Percentiles rank a stretch among this genome's conserved stretches.
phyloP scores from a whole-genome alignment of 1,140 invertebrate species.

The Macrobrachium rosenbergii region DNA sequence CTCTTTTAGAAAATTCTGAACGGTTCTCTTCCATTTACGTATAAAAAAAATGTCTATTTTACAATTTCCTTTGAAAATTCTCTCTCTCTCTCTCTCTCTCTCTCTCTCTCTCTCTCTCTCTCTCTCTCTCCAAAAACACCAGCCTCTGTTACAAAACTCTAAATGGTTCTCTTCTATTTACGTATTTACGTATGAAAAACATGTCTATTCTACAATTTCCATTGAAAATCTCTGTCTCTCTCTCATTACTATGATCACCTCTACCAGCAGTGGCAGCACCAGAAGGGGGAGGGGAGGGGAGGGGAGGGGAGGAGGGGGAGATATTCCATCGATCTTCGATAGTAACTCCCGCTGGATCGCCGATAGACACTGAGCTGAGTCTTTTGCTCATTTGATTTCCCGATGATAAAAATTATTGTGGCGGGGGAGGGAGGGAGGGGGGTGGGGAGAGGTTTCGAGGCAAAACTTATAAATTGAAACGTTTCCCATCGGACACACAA shows the following conservation, averaged over 20 bases:
- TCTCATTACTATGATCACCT: not conserved
- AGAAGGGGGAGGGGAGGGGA: too few species aligned
- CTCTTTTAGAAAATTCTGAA: not conserved
- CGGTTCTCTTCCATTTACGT: not conserved
- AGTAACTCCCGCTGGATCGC: not conserved
- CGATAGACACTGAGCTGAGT: not conserved
- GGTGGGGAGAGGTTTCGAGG: too few species aligned
- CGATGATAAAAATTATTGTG: not conserved
- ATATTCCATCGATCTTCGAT: constrained; percentile 35
- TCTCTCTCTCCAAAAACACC: too few species aligned
- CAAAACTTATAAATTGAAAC: too few species aligned
- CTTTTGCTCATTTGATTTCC: not conserved
- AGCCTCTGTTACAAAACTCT: not conserved
- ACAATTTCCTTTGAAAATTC: not conserved
- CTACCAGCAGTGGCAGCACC: too few species aligned
- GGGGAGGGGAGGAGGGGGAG: too few species aligned
- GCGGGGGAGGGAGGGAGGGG: too few species aligned
- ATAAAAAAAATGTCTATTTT: too few species aligned
- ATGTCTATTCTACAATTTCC: too few species aligned
- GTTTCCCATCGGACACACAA: not conserved
- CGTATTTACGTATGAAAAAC: too few species aligned
- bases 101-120: constrained; percentile 34
- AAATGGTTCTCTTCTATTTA: not conserved
- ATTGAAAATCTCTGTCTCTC: too few species aligned
- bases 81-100: constrained; percentile 9